These are phyloP conservation scores for Danio albolineatus DNA, from an alignment of 2,797 vertebrate species.

Conservation along the genomic window DNA sequence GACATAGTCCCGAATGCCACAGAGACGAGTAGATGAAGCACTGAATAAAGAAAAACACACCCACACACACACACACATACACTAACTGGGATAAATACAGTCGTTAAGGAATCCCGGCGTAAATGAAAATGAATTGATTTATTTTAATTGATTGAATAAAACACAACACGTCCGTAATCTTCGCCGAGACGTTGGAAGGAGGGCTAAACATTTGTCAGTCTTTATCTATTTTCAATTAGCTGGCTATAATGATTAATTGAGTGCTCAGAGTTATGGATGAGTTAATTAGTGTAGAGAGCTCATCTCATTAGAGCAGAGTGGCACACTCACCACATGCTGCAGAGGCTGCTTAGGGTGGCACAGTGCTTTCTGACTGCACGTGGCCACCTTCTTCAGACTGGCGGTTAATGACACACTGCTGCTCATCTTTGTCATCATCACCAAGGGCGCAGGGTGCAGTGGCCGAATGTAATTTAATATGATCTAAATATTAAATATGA, in stretches of 20 bases:
- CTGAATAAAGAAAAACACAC: slow-evolving; percentile 10
- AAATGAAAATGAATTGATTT: slow-evolving; percentile 63
- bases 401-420: slow-evolving; percentile 24
- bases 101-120: slow-evolving; percentile 50
- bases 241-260: slow-evolving; percentile 73
- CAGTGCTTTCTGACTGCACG: slow-evolving; percentile 19
- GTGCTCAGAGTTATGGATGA: slow-evolving; percentile 76
- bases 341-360: slow-evolving; percentile 73
- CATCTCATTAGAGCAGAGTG: slow-evolving; percentile 79
- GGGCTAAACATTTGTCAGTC: slow-evolving; percentile 66
- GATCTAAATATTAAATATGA: background rate
- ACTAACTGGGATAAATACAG: slow-evolving; percentile 50
- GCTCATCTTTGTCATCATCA: slow-evolving; percentile 13
- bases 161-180: slow-evolving; percentile 62
- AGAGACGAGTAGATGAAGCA: slow-evolving; percentile 26
- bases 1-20: slow-evolving; percentile 20
- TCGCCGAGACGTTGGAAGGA: slow-evolving; percentile 57
- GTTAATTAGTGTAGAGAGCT: slow-evolving; percentile 79
- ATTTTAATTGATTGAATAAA: slow-evolving; percentile 65
- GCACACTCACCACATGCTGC: slow-evolving; percentile 76
- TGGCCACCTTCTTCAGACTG: slow-evolving; percentile 5
- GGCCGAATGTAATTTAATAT: background rate
- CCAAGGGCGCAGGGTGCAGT: background rate
- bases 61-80: no score
- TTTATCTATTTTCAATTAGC: slow-evolving; percentile 71